Evolutionary conservation across 2,888 invertebrate genomes (phyloP), one percentile per base, ranked within the genome.

Genomic region (Amphipyra tragopoginis): DNA sequence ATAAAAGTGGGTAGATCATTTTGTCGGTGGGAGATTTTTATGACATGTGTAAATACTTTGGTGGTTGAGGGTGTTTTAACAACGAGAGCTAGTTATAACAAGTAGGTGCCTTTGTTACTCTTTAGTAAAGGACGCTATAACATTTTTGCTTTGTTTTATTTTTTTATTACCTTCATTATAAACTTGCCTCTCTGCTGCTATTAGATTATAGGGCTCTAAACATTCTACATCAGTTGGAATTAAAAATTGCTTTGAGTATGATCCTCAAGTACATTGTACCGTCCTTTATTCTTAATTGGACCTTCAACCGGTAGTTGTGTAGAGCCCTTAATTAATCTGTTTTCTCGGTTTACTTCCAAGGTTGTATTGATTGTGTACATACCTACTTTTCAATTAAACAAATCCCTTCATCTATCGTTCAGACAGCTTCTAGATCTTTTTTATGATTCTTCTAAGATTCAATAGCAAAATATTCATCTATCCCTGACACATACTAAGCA

Each of bases 21-120:
- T 61, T 48, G 40, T 44, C 26, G 44, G 45, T 61, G 21, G 15
- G 8, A 45, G 38, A 45, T 52, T 58, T 65, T 71, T 66, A 62
- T 55, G 47, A 54, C 13, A n/a, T 0, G 13, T 11, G 11, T 43
- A 43, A 11, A 14, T 26, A 5, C 10, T 50, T 50, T 45, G 21
- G 11, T 48, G 14, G 36, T 54, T 29, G 4, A 0, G 34, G 2
- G 10, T 7, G 14, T 39, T 39, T 39, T 39, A 39, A 39, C 4
- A 5, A n/a, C 1, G 11, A 36, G 54, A 14, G 11, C 13, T 38
- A 21, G 13, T 6, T 29, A 29, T 29, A 29, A 21, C 21, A 21
- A 3, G 21, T 21, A 3, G 3, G 3, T 3, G 21, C 3, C 3
- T 3, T 21, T 1, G 36, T 29, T n/a, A n/a, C n/a, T n/a, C n/a